A percentile compares a stretch with the other conserved stretches of the same genome.
Evolutionary conservation across 2,797 vertebrate species (phyloP).

Genomic region (Steatocranus sp.): DNA sequence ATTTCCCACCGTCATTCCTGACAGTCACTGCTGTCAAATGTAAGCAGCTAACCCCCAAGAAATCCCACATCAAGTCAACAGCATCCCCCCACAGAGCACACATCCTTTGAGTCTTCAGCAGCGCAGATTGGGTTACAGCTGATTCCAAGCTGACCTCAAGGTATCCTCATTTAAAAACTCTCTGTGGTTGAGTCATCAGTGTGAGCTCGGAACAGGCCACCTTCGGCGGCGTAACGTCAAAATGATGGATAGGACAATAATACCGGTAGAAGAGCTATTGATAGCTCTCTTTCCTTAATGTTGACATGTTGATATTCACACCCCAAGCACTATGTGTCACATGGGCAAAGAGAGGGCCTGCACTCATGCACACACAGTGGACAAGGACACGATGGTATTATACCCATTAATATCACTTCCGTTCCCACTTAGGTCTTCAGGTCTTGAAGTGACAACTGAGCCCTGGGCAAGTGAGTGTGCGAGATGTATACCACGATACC

Average conservation of each 20-base stretch:
- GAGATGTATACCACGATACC: conserved; percentile 54
- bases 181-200: conserved; percentile 45
- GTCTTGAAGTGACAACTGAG: conserved; percentile 55
- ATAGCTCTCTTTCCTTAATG: conserved; percentile 46
- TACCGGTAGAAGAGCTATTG: conserved; percentile 51
- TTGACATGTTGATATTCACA: conserved; percentile 38
- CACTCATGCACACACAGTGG: background rate
- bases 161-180: conserved; percentile 46
- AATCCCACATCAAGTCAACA: conserved; percentile 43
- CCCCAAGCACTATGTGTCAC: conserved; percentile 2
- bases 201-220: conserved; percentile 49
- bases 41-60: conserved; percentile 37
- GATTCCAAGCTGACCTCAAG: conserved; percentile 43
- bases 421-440: conserved; percentile 29
- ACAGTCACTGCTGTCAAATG: conserved; percentile 40
- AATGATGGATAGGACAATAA: conserved; percentile 67
- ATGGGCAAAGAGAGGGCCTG: background rate
- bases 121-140: conserved; percentile 54
- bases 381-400: conserved; percentile 25
- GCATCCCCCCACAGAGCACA: conserved; percentile 1
- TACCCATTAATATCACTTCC: conserved; percentile 51
- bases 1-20: conserved; percentile 39
- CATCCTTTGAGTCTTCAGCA: conserved; percentile 36
- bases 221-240: conserved; percentile 44
- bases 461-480: conserved; percentile 44